Percentiles rank a stretch among this genome's conserved stretches.
phyloP scores from a whole-genome alignment of 1,140 invertebrate genomes.

The Drosophila fuyamai region DNA sequence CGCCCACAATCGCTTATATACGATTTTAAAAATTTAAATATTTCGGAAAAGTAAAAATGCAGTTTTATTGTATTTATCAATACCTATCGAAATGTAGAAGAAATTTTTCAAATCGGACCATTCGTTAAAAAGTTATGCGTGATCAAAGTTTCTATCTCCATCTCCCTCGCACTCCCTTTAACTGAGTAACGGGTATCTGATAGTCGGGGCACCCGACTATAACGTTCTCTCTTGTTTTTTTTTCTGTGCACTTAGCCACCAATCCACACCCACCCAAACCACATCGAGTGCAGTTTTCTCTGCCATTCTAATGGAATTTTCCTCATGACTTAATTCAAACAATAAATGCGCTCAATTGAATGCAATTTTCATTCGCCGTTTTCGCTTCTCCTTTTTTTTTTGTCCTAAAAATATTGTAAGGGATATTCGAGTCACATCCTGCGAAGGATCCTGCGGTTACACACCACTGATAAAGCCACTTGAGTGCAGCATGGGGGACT shows the following conservation, averaged over 20 bases:
- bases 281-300: slow-evolving; percentile 67
- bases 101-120: too few species aligned
- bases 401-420: slow-evolving; percentile 69
- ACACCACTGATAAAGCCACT: slow-evolving; percentile 80
- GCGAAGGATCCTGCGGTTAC: slow-evolving; percentile 56
- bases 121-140: too few species aligned
- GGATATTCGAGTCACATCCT: slow-evolving; percentile 69
- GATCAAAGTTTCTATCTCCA: too few species aligned
- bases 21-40: too few species aligned
- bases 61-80: too few species aligned
- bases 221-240: too few species aligned
- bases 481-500: slow-evolving; percentile 75
- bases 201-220: too few species aligned
- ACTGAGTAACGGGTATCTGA: too few species aligned
- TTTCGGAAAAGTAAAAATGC: too few species aligned
- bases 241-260: slow-evolving; percentile 10
- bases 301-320: slow-evolving; percentile 80
- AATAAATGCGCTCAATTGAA: slow-evolving; percentile 83
- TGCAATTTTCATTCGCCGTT: slow-evolving; percentile 79
- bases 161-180: too few species aligned
- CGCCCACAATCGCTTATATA: too few species aligned
- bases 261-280: slow-evolving; percentile 22
- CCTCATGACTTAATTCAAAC: slow-evolving; percentile 82
- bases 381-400: slow-evolving; percentile 55
- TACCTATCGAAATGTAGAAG: too few species aligned